Base-by-base conservation (phyloP, 2,113 vertebrate species). In the Propithecus coquereli region DNA sequence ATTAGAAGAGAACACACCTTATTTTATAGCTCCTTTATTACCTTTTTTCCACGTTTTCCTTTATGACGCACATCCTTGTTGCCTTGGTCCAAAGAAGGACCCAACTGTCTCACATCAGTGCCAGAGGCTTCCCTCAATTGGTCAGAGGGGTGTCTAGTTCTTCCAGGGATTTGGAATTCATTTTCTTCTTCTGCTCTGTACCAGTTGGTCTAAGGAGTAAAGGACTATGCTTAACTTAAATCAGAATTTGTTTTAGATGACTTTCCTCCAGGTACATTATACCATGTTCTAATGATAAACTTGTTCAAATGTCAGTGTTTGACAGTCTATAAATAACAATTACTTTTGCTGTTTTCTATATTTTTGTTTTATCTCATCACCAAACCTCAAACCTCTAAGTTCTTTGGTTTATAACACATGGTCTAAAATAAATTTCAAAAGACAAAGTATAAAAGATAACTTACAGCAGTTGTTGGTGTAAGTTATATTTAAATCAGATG, bases 91-190 rank as follows among this genome's bases (percentile, higher is more conserved):
- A 82, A 7, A 6, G 96, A 77, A 79, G 97, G 79, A 25, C 61
- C 95, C 32, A 45, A 52, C 18, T 71, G 95, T 43, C 86, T 95
- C 54, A 63, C 37, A 63, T 86, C 92, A 50, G 83, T 81, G 83
- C 86, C 95, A 84, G 95, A 89, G n/a, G 97, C 85, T 84, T 95
- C 97, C 71, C 79, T 92, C n/a, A 32, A 0, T 8, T 87, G 94
- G n/a, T 92, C 96, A 71, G 91, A 90, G 47, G 93, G 37, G 9
- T 3, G 5, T 45, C 90, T 84, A 54, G 80, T 20, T 91, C 91
- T 90, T 73, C 97, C 97, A 61, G 98, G 98, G 57, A 97, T 97
- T 34, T 97, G 98, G 76, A 97, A 97, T 82, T 96, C 97, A 73
- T 86, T 83, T 94, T 96, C 96, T 73, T 89, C 97, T 90, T 97